These are phyloP conservation scores for Omphaloscelis lunosa DNA, from an alignment of 2,888 invertebrate genomes.

Conservation along the genomic window DNA sequence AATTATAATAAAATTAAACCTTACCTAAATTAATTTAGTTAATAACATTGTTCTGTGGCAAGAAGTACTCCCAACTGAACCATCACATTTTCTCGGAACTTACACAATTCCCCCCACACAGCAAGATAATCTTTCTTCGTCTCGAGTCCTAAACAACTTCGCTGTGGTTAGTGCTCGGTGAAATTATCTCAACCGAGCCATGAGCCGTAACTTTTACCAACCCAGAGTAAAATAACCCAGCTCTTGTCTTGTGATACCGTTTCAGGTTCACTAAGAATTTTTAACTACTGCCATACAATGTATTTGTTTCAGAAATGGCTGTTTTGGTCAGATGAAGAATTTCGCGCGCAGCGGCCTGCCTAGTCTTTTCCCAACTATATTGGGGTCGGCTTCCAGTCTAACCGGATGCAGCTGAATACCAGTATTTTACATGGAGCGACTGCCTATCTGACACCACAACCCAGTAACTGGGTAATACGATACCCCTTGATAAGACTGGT, in stretches of 20 bases:
- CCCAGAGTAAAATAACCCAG: constrained; percentile 34
- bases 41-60: constrained; percentile 14
- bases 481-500: no score
- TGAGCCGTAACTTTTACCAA: constrained; percentile 53
- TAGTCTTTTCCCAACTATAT: no score
- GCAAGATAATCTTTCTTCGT: constrained; percentile 55
- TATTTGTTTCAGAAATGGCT: constrained; percentile 10
- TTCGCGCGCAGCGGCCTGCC: constrained; percentile 30
- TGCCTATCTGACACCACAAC: no score
- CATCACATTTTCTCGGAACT: constrained; percentile 39
- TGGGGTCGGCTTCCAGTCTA: no score
- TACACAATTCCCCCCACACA: constrained; percentile 35
- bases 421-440: no score
- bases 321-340: constrained; percentile 29
- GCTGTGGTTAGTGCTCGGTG: constrained; percentile 46
- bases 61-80: constrained; percentile 23
- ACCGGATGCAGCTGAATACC: no score
- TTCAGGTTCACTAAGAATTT: constrained; percentile 21
- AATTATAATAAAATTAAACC: constrained; percentile 8
- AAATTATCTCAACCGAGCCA: constrained; percentile 46
- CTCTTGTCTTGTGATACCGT: constrained; percentile 25
- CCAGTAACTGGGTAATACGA: no score
- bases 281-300: constrained; percentile 6
- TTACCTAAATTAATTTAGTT: constrained; percentile 26
- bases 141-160: constrained; percentile 47